Evolutionary conservation across 2,113 vertebrate species (phyloP), one percentile per base, ranked within the genome.

Genomic region (Poeciliopsis retropinna): DNA sequence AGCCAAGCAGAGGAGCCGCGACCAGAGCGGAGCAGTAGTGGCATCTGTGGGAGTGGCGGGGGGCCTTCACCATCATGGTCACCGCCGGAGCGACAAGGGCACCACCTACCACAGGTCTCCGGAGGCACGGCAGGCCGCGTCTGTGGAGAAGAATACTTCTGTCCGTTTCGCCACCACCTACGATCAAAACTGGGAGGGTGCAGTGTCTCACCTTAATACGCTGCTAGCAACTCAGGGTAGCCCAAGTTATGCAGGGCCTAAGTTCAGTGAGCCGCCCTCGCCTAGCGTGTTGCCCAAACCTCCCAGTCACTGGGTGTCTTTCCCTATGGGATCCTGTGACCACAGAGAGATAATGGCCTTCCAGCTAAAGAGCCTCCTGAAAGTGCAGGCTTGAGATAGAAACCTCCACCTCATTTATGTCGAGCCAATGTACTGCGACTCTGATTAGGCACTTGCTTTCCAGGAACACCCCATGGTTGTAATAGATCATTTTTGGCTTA

Each of bases 341-440:
- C 92, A 88, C 84, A 95, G 96, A 81, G 97, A 99, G 93, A 95
- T 95, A 3, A 98, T 98, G 97, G 93, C 97, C 91, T 99, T 99
- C 94, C 96, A 99, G 93, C 95, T 99, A 69, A 99, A 98, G 94
- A 98, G 96, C 34, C 95, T 99, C 82, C 95, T 99, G 70, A 99
- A 99, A 92, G 96, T 99, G 77, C 97, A 99, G 91, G 96, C 96
- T 78, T 99, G 93, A 97, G 81, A n/a, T 85, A 70, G 67, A 67
- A 67, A 3, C 81, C 77, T 70, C 30, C 41, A 54, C 39, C 22
- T 67, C 62, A 81, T 76, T 73, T 15, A 31, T 78, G 74, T 44
- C 32, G 82, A 85, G 64, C 85, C 87, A 89, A 91, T 83, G 28
- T 70, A 87, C 81, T 79, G 74, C 63, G 82, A 76, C 86, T 66